Percentiles rank a stretch among this genome's conserved stretches.
Evolutionary conservation across 64 coral and sea anemone genomes (phyloP).

Genomic region (Orbicella faveolata): DNA sequence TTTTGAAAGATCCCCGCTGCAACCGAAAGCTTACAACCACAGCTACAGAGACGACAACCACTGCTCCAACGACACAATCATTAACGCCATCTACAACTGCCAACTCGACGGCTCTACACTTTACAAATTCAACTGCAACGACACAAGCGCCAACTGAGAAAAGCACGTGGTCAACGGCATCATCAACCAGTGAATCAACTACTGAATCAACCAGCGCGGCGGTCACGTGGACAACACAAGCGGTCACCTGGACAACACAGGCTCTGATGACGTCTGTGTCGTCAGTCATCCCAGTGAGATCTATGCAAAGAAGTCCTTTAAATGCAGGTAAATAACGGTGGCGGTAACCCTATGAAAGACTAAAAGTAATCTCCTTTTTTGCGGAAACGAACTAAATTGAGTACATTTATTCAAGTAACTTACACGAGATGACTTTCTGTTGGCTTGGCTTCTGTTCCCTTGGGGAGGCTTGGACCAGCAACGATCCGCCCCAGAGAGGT

Average conservation of each 20-base stretch:
- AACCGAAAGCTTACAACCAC: background rate
- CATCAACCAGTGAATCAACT: background rate
- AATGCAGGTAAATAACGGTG: conserved; percentile 5
- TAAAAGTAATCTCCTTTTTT: too few relatives aligned
- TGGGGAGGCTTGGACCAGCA: too few relatives aligned
- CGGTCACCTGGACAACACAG: background rate
- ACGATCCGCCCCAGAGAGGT: too few relatives aligned
- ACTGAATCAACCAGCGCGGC: background rate
- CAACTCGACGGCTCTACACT: background rate
- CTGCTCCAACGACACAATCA: background rate
- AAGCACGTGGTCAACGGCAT: background rate
- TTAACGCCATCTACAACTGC: background rate
- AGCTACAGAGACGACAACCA: background rate
- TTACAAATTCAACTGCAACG: background rate
- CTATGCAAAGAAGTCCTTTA: background rate
- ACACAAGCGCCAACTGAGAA: background rate
- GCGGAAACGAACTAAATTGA: too few relatives aligned
- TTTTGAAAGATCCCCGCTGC: conserved; percentile 16
- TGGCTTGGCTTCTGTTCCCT: too few relatives aligned
- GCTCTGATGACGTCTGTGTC: background rate
- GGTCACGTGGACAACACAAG: background rate
- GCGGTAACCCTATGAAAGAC: background rate
- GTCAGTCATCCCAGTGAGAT: background rate
- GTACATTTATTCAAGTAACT: too few relatives aligned
- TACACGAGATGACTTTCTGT: too few relatives aligned